phyloP scores from a whole-genome alignment of 2,888 invertebrate genomes.

The Bruchidius siliquastri region DNA sequence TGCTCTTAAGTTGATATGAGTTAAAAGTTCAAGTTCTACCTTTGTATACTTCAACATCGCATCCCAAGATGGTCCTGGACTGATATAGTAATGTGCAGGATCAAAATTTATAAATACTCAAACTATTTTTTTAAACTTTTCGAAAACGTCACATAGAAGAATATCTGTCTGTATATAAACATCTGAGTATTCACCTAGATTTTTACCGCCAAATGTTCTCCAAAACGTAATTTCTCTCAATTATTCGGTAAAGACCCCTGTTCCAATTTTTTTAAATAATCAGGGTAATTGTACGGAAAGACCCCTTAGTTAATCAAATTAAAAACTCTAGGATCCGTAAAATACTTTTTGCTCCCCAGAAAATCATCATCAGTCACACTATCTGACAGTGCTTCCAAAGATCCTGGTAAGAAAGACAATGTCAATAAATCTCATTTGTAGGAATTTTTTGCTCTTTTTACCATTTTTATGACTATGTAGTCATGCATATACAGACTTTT shows the following conservation, averaged over 20 bases:
- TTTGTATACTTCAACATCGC: conserved; percentile 35
- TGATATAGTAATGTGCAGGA: conserved; percentile 33
- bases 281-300: not conserved
- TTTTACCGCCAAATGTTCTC: conserved; percentile 1
- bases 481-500: not conserved
- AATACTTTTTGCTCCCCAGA: conserved; percentile 1
- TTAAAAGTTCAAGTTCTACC: conserved; percentile 33
- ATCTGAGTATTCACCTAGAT: conserved; percentile 2
- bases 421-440: not conserved
- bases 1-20: conserved; percentile 28
- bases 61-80: conserved; percentile 38
- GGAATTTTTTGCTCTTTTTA: not conserved
- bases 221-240: not conserved
- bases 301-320: conserved; percentile 2
- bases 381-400: conserved; percentile 1
- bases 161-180: conserved; percentile 3
- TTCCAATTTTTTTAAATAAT: not conserved
- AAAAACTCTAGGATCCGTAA: conserved; percentile 1
- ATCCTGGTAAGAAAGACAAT: conserved; percentile 1
- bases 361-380: not conserved
- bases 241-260: not conserved
- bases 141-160: conserved; percentile 2
- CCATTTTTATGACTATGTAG: not conserved
- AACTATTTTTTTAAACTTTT: not conserved
- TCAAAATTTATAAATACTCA: not conserved